Evolutionary conservation across 1,140 invertebrate genomes (phyloP), one percentile per base, ranked within the genome.

Genomic region (Eubasilissa regina): DNA sequence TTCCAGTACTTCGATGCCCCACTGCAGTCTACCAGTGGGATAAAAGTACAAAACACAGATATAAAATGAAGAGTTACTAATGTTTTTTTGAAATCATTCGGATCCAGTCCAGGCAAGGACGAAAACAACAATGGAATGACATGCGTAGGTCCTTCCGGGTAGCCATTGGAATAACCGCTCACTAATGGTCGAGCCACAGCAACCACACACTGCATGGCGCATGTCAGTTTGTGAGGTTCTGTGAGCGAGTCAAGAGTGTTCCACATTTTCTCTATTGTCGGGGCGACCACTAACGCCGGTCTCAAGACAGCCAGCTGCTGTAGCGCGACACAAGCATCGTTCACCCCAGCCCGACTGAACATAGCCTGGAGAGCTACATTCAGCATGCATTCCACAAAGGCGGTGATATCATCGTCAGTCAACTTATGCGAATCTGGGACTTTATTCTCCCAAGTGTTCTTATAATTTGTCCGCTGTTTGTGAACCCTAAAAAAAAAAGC

Each of bases 41-140:
- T 92, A 85, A 96, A 89, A 48, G 92, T 92, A 0, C 92, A 91
- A 84, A 97, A 93, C 12, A 93, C 93, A 12, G 93, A 91, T 72
- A 97, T 94, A 81, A 97, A 92, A 85, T 95, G 92, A 81, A 97
- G 92, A 0, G 95, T 93, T 43, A 94, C 91, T 83, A 96, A 89
- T 78, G 93, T 95, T 85, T 98, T 99, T 77, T 92, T 92, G 45
- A 94, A 91, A 86, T 98, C 97, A 84, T 98, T 99, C 0, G 95
- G 93, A 88, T 99, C 97, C 55, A 98, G 94, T 7, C 96, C 96
- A 0, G 97, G 97, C 12, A 98, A 86, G 0, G 94, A 90, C 0
- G 93, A 91, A 83, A 95, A 92, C 3, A 98, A 86, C 4, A 98
- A 86, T 0, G 95, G 95, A 4, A 98, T 89, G 0, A 97, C 92